Evolutionary conservation across 2,113 vertebrate genomes (phyloP), one percentile per base, ranked within the genome.

Genomic region (Dermatemys mawii): DNA sequence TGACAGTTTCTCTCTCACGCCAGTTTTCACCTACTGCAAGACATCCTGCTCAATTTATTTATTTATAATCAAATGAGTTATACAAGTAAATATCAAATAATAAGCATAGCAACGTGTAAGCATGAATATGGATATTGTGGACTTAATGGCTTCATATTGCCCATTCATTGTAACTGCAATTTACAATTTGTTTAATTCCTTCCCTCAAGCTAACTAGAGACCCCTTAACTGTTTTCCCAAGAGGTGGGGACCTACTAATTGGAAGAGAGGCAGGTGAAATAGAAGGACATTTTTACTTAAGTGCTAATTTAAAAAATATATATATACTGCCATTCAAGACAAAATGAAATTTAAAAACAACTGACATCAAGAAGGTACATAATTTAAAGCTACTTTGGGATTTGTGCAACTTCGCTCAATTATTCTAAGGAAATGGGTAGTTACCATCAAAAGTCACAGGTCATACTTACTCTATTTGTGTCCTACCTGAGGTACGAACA

Each of bases 221-320:
- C 89, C 96, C 97, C 95, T 98, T 98, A 97, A 98, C 98, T 97
- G 97, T 83, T 94, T 88, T 98, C 97, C 97, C 97, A 93, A 93
- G 93, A 97, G 97, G 92, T 96, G 76, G 96, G 93, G 81, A 91
- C 92, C 91, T 96, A 93, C 95, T 98, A 98, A 98, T 93, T 98
- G 96, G 97, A 97, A 97, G 94, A 97, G 96, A 97, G 96, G 97
- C 95, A 97, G 96, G 95, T 98, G 94, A 97, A 97, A 97, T 94
- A 97, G 97, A 97, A 91, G 97, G 90, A 97, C 91, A 92, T 82
- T 93, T 96, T 92, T 94, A 91, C 89, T 90, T 92, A 93, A 92
- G 91, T 90, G 84, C 89, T 89, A 93, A 75, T 27, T 57, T 84
- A 96, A 96, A 22, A 5, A 79, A 94, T n/a, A n/a, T n/a, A 97